Conservation (phyloP, 1,140 invertebrate genomes). For the Megathymus violae region DNA sequence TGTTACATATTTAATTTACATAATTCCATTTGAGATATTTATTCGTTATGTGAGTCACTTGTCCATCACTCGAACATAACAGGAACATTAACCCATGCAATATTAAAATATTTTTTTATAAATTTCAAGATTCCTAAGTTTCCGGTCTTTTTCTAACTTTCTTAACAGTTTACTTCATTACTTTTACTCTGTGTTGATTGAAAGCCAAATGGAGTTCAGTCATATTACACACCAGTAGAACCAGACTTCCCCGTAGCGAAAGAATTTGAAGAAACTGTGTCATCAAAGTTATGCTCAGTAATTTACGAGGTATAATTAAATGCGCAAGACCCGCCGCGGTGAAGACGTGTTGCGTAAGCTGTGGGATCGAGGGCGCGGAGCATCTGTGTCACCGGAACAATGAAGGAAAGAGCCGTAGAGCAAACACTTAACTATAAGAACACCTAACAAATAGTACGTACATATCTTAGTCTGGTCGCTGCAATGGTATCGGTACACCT, state of each 20-base stretch:
- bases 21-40: too few species aligned
- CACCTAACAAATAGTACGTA: too few species aligned
- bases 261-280: slow-evolving; percentile 26
- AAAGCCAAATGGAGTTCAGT: background rate
- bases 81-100: too few species aligned
- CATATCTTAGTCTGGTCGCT: too few species aligned
- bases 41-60: too few species aligned
- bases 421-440: slow-evolving; percentile 16
- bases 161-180: too few species aligned
- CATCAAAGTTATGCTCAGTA: slow-evolving; percentile 25
- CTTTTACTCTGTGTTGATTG: background rate
- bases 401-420: slow-evolving; percentile 36
- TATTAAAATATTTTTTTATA: too few species aligned
- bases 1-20: too few species aligned
- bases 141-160: too few species aligned
- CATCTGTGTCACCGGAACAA: slow-evolving; percentile 61
- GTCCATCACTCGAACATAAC: too few species aligned
- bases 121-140: too few species aligned
- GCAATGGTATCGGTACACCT: too few species aligned
- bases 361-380: slow-evolving; percentile 60
- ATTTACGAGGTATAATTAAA: slow-evolving; percentile 43
- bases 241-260: slow-evolving; percentile 9
- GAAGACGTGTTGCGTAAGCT: slow-evolving; percentile 61
- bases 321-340: slow-evolving; percentile 38
- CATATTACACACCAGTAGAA: background rate